Evolutionary conservation across 2,888 invertebrate species (phyloP).

Genomic region (Mayetiola destructor): DNA sequence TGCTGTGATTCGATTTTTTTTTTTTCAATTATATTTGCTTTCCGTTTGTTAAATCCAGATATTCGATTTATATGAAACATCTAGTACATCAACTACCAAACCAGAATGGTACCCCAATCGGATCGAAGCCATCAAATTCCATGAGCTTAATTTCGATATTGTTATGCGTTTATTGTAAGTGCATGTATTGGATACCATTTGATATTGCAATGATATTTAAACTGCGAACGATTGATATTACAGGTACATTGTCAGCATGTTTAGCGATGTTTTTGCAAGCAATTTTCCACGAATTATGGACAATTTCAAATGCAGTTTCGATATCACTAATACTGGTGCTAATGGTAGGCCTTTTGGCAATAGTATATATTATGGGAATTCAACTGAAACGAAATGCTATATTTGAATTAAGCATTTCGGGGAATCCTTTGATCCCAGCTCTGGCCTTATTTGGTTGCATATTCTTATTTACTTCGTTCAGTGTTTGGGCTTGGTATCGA

Average conservation of each 20-base stretch:
- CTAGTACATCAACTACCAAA: background rate
- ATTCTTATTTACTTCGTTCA: background rate
- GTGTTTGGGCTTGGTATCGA: background rate
- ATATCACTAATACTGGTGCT: background rate
- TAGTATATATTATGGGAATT: background rate
- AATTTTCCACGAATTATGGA: too few relatives aligned
- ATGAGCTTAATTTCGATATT: background rate
- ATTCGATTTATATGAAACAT: background rate
- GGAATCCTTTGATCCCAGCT: background rate
- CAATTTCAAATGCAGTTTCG: background rate
- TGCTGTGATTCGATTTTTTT: background rate
- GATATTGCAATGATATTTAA: background rate
- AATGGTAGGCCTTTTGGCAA: background rate
- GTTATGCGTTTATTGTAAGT: background rate
- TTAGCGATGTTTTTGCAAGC: background rate
- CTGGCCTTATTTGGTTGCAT: background rate
- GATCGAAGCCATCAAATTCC: background rate
- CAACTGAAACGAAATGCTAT: background rate
- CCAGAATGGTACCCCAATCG: background rate
- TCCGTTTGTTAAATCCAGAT: background rate
- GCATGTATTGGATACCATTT: background rate
- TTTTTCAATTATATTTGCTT: background rate
- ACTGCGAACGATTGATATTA: background rate
- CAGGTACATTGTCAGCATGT: slow-evolving; percentile 2
- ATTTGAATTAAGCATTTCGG: background rate